Evolutionary conservation across 1,140 invertebrate genomes (phyloP), one percentile per base, ranked within the genome.

Genomic region (Octopus sinensis): DNA sequence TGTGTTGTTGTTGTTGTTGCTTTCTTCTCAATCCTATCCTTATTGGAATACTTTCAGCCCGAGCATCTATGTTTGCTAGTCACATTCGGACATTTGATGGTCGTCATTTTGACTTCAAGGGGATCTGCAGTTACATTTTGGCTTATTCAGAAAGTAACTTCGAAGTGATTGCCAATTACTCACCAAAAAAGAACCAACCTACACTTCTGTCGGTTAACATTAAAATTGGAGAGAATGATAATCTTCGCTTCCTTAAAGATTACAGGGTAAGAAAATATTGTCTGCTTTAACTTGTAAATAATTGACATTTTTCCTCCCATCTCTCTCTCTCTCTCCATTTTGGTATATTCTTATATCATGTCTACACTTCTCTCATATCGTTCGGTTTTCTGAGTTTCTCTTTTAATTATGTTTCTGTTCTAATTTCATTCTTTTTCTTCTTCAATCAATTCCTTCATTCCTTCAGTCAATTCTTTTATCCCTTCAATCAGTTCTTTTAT

Each of bases 71-170:
- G 68, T 71, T 71, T 23, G 90, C 76, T 93, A 23, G 68, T 13
- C 94, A 97, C 89, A 93, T 96, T 86, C 94, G 96, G 86, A 97
- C 95, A 0, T 97, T 96, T 88, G 96, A 98, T 88, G 94, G 94
- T 1, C 93, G 93, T 80, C 94, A 95, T 84, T 92, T 95, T 78
- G 93, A 94, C 13, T 94, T 96, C 91, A 93, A 94, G 30, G 96
- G 96, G 77, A 92, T 91, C 12, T 98, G 96, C 90, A 94, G 93
- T 86, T 97, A 97, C 88, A 91, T 98, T 5, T 90, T 98, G 5
- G 94, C 94, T 0, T 94, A 95, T 85, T 92, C 94, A 6, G 93
- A 92, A 82, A 87, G 88, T 79, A 89, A 90, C 77, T 93, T 93
- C 86, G 91, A 91, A 12, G 88, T 92, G 6, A 85, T 92, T 52